These are phyloP conservation scores for Prunella strophiata DNA, from an alignment of 2,797 vertebrate genomes.

Conservation along the genomic window DNA sequence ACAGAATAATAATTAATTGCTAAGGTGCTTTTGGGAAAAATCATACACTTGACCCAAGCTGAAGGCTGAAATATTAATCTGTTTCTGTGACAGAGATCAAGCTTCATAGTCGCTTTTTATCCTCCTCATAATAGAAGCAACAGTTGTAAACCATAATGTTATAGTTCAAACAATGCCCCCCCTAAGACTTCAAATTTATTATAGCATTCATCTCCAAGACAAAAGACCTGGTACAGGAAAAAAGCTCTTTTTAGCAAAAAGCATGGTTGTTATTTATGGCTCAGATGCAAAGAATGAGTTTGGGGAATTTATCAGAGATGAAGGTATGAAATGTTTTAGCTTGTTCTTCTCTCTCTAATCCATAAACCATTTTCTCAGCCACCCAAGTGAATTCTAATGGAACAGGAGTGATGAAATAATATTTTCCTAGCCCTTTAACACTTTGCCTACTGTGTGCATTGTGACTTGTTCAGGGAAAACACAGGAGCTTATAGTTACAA, in stretches of 20 bases:
- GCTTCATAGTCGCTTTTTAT: constrained; percentile 80
- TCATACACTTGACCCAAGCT: constrained; percentile 81
- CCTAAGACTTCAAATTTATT: constrained; percentile 86
- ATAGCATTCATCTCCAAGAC: constrained; percentile 86
- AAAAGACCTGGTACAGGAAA: constrained; percentile 86
- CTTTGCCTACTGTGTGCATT: constrained; percentile 80
- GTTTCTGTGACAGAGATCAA: constrained; percentile 83
- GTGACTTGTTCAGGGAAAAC: constrained; percentile 67
- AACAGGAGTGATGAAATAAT: constrained; percentile 88
- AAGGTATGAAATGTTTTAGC: constrained; percentile 89
- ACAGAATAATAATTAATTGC: constrained; percentile 80
- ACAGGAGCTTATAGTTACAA: constrained; percentile 67
- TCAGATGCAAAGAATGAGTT: constrained; percentile 87
- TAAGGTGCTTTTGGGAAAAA: constrained; percentile 79
- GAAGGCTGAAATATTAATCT: constrained; percentile 83
- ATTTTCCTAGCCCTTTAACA: constrained; percentile 86
- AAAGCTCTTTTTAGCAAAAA: constrained; percentile 86
- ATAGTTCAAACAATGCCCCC: constrained; percentile 85
- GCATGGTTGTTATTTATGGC: constrained; percentile 87
- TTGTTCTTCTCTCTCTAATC: constrained; percentile 87
- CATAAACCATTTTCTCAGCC: constrained; percentile 89
- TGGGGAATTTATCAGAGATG: constrained; percentile 89
- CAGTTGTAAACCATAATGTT: constrained; percentile 88
- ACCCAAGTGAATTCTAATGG: constrained; percentile 91
- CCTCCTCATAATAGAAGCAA: constrained; percentile 83